These are phyloP conservation scores for Glandiceps talaboti DNA, from an alignment of 53 echinoderm and acorn worm genomes.

Conservation along the genomic window DNA sequence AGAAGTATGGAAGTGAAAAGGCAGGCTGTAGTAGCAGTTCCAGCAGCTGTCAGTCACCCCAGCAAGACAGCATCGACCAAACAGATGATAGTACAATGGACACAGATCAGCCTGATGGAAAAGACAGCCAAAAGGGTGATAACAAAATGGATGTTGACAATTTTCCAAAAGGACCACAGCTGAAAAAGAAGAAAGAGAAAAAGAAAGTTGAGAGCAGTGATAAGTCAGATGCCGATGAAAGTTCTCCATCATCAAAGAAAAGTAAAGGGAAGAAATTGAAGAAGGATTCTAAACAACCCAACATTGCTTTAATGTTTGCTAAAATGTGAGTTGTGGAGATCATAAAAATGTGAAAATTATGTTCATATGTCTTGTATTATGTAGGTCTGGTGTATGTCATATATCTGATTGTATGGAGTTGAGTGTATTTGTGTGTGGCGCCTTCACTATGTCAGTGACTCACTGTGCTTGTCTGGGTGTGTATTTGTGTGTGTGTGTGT, in stretches of 20 bases:
- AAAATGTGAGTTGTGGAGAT: slow-evolving; percentile 86
- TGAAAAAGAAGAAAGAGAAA: slow-evolving; percentile 12
- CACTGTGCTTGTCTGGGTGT: no score
- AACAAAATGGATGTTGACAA: not conserved
- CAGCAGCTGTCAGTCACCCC: no score
- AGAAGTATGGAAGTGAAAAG: not conserved
- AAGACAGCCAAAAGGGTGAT: not conserved
- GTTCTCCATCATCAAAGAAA: not conserved
- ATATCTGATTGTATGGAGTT: no score
- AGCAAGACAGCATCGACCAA: slow-evolving; percentile 46
- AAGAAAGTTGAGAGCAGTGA: slow-evolving; percentile 14
- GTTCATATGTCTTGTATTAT: no score
- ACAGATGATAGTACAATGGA: slow-evolving; percentile 65
- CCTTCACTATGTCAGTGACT: no score
- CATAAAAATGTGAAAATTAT: no score
- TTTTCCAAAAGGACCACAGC: not conserved
- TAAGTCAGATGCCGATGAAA: slow-evolving; percentile 30
- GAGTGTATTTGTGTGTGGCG: no score
- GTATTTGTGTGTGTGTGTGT: no score
- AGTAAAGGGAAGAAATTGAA: slow-evolving; percentile 53
- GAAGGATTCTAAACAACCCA: slow-evolving; percentile 74
- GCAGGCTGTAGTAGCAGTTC: not conserved
- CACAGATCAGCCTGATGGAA: slow-evolving; percentile 25
- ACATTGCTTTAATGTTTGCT: slow-evolving; percentile 81
- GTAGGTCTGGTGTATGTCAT: no score